Conservation (phyloP, 2,888 invertebrate species). For the Parnassius mnemosyne region DNA sequence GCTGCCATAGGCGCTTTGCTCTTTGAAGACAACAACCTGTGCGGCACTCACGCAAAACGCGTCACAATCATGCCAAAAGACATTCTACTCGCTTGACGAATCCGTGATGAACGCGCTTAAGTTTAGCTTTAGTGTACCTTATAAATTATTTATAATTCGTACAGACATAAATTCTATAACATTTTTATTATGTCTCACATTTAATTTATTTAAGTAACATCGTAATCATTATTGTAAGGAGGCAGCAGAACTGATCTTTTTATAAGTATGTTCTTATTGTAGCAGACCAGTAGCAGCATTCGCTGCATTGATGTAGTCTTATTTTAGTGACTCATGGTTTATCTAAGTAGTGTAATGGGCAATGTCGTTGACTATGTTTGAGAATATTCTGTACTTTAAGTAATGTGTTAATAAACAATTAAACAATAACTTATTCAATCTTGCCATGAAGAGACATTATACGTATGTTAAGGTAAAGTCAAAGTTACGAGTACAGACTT, state of each 20-base stretch:
- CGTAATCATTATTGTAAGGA: slow-evolving; percentile 62
- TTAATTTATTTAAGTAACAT: slow-evolving; percentile 52
- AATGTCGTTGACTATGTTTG: slow-evolving; percentile 48
- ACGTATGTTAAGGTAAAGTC: too few relatives aligned
- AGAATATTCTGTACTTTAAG: slow-evolving; percentile 48
- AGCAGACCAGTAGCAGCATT: slow-evolving; percentile 30
- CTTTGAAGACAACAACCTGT: slow-evolving; percentile 98
- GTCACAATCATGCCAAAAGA: slow-evolving; percentile 99
- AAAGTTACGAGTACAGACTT: too few relatives aligned
- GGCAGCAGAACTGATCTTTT: slow-evolving; percentile 75
- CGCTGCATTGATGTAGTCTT: slow-evolving; percentile 37
- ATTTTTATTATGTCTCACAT: slow-evolving; percentile 55
- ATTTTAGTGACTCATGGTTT: slow-evolving; percentile 47
- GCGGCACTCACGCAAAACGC: slow-evolving; percentile 98
- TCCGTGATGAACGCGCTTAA: slow-evolving; percentile 97
- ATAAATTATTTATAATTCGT: slow-evolving; percentile 72
- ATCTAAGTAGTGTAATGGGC: slow-evolving; percentile 54
- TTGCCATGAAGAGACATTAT: too few relatives aligned
- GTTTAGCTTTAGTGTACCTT: slow-evolving; percentile 48
- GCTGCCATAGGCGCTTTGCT: slow-evolving; percentile 96
- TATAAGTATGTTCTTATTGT: slow-evolving; percentile 53
- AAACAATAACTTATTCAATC: slow-evolving; percentile 27
- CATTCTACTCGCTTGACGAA: slow-evolving; percentile 97
- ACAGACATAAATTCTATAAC: slow-evolving; percentile 63
- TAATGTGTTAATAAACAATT: slow-evolving; percentile 65